Percentiles rank a stretch among this genome's conserved stretches.
Evolutionary conservation across 2,888 invertebrate genomes (phyloP).

Genomic region (Pantelozetes paolii): DNA sequence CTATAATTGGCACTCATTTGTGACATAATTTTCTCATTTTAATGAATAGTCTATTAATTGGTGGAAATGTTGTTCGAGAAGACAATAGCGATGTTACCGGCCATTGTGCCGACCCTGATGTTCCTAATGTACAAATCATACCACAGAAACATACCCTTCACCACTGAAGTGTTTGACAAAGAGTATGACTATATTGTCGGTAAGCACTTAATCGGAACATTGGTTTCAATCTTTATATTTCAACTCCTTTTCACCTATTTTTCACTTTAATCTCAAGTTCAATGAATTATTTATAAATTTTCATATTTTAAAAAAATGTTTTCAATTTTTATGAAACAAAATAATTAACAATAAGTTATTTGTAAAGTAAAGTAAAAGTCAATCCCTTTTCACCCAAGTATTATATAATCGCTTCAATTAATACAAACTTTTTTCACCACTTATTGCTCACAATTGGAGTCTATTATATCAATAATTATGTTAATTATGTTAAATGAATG

Average conservation of each 20-base stretch:
- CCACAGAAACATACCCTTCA: constrained; percentile 40
- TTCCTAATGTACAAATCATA: constrained; percentile 35
- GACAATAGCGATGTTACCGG: constrained; percentile 41
- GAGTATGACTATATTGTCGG: constrained; percentile 63
- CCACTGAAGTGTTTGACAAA: constrained; percentile 42
- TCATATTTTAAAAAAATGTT: too few relatives aligned
- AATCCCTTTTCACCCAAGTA: not conserved
- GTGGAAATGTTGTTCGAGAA: constrained; percentile 2
- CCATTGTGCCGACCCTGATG: constrained; percentile 40
- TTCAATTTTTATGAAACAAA: too few relatives aligned
- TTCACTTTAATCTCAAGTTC: not conserved
- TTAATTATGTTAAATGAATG: not conserved
- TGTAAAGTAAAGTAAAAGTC: too few relatives aligned
- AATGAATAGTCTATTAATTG: not conserved
- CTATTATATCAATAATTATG: constrained; percentile 31
- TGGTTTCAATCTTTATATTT: not conserved
- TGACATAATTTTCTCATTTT: not conserved
- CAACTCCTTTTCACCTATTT: not conserved
- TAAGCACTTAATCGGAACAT: constrained; percentile 44
- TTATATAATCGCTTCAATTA: not conserved
- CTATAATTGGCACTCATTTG: not conserved
- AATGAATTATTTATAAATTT: not conserved
- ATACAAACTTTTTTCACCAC: not conserved
- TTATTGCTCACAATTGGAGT: not conserved
- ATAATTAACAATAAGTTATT: too few relatives aligned